Base-by-base conservation (phyloP, 2,888 invertebrate species). In the Pristionchus maxplancki region DNA sequence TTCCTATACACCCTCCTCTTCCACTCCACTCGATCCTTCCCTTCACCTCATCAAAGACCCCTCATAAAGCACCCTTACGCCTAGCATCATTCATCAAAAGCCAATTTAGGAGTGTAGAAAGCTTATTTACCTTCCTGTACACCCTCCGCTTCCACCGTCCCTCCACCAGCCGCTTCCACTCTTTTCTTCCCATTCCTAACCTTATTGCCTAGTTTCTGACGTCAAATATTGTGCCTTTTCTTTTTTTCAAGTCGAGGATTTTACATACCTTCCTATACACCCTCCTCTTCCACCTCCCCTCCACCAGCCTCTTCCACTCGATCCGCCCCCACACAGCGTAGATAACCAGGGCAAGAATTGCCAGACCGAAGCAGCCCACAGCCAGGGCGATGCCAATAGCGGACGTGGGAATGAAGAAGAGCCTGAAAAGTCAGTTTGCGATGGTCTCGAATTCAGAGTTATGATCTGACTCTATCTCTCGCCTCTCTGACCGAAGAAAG, bases 21-120 rank as follows among this genome's bases (percentile, higher is more conserved):
- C 85, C 85, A 85, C 28, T 85, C 85, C 85, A 85, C 28, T 85
- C 62, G 34, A 85, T 85, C 20, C 85, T 40, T 28, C 85, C 85
- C 85, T 64, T 64, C 15, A 62, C 17, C n/a, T n/a, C n/a, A n/a
- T n/a, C n/a, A n/a, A n/a, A n/a, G n/a, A n/a, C n/a, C n/a, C n/a
- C n/a, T n/a, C n/a, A n/a, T n/a, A n/a, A n/a, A n/a, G n/a, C n/a
- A n/a, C n/a, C n/a, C n/a, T n/a, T n/a, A n/a, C n/a, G n/a, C n/a
- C n/a, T n/a, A n/a, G n/a, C n/a, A n/a, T n/a, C n/a, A n/a, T n/a
- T n/a, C n/a, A n/a, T n/a, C n/a, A n/a, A n/a, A n/a, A n/a, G n/a
- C n/a, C n/a, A n/a, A n/a, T n/a, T n/a, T n/a, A n/a, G n/a, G n/a
- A n/a, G n/a, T n/a, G n/a, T n/a, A n/a, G n/a, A n/a, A n/a, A n/a